phyloP scores from a whole-genome alignment of 2,113 vertebrate genomes.

The Apodemus speciosus region DNA sequence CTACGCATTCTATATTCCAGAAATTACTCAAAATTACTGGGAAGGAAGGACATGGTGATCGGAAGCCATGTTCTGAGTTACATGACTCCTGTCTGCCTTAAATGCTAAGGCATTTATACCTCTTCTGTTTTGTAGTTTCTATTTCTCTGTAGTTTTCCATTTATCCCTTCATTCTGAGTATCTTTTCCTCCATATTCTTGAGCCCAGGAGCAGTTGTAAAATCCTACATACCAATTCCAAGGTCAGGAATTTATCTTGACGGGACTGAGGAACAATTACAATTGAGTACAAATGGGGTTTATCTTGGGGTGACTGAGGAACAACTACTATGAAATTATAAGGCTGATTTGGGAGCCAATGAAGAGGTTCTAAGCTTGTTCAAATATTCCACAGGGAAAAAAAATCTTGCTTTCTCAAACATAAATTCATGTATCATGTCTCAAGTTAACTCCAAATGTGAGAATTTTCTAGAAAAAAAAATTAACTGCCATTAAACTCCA shows the following conservation, averaged over 20 bases:
- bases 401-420: background rate
- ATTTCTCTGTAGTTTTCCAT: conserved; percentile 1
- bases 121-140: background rate
- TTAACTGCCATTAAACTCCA: background rate
- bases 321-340: background rate
- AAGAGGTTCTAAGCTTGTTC: background rate
- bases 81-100: background rate
- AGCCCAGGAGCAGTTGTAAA: background rate
- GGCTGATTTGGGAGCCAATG: background rate
- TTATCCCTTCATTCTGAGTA: background rate
- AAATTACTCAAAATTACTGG: no score
- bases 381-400: background rate
- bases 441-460: background rate
- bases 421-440: background rate
- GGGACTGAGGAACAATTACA: background rate
- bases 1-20: no score
- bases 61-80: background rate
- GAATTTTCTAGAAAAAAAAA: background rate
- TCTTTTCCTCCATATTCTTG: background rate
- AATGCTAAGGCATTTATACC: background rate
- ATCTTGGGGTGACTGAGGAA: background rate
- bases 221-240: background rate
- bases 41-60: background rate
- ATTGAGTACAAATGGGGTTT: background rate
- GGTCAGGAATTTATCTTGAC: background rate